Evolutionary conservation across 2,888 invertebrate genomes (phyloP).

Genomic region (Crossocerus cetratus): DNA sequence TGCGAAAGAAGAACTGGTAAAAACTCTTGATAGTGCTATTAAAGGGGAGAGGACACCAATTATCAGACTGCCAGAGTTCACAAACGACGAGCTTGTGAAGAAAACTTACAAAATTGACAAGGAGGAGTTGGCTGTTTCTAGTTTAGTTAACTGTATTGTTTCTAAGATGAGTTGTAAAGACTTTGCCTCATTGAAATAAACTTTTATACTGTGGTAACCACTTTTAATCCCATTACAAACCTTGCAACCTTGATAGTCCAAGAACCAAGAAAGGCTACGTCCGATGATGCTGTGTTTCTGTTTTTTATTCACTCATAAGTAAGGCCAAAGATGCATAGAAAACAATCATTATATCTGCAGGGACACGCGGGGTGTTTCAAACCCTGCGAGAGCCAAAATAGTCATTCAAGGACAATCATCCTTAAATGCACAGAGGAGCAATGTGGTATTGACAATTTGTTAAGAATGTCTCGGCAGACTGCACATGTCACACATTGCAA

Average conservation of each 20-base stretch:
- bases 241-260: background rate
- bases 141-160: constrained; percentile 81
- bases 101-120: constrained; percentile 81
- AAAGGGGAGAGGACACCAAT: constrained; percentile 79
- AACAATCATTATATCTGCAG: constrained; percentile 63
- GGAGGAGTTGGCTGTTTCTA: constrained; percentile 75
- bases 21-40: constrained; percentile 77
- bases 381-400: constrained; percentile 60
- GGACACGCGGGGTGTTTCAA: constrained; percentile 54
- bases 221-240: background rate
- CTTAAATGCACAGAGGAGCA: constrained; percentile 42
- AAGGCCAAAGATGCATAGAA: constrained; percentile 64
- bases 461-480: constrained; percentile 85
- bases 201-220: background rate
- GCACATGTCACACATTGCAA: constrained; percentile 93
- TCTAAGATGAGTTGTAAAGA: constrained; percentile 84
- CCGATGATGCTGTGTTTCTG: too few relatives aligned
- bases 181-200: constrained; percentile 75
- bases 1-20: constrained; percentile 57
- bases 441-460: constrained; percentile 45
- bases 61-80: constrained; percentile 76
- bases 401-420: constrained; percentile 46
- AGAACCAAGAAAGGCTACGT: background rate
- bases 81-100: constrained; percentile 79
- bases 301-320: constrained; percentile 64